These are phyloP conservation scores for Sylvicola fuscatus DNA, from an alignment of 2,888 invertebrate genomes.

Conservation along the genomic window DNA sequence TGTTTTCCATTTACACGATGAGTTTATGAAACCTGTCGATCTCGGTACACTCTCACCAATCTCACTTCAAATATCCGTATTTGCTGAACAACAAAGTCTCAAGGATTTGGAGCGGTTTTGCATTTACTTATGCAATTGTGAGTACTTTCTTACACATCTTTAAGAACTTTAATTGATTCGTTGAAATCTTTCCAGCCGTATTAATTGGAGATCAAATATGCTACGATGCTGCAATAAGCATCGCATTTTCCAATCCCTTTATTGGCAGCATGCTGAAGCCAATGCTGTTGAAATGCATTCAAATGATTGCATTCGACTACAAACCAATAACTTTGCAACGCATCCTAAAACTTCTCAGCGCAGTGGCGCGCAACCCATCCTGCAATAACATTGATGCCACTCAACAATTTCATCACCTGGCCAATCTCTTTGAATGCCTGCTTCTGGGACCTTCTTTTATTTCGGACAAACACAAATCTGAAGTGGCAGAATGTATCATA, in stretches of 20 bases:
- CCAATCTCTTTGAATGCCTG: constrained; percentile 21
- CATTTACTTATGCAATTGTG: constrained; percentile 14
- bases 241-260: constrained; percentile 16
- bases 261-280: constrained; percentile 20
- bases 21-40: too few relatives aligned
- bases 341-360: constrained; percentile 19
- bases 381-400: constrained; percentile 17
- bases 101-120: constrained; percentile 4
- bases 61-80: constrained; percentile 1
- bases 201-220: constrained; percentile 15
- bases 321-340: constrained; percentile 16
- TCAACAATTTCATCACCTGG: constrained; percentile 19
- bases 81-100: constrained; percentile 3
- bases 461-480: too few relatives aligned
- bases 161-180: neutral
- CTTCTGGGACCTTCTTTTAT: constrained; percentile 14
- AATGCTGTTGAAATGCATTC: constrained; percentile 18
- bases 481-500: too few relatives aligned
- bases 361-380: constrained; percentile 17
- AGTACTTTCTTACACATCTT: constrained; percentile 1
- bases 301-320: constrained; percentile 21
- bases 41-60: constrained; percentile 2
- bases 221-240: constrained; percentile 12
- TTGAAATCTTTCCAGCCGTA: constrained; percentile 10
- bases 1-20: too few relatives aligned